A percentile compares a stretch with the other conserved stretches of the same genome.
phyloP scores from a whole-genome alignment of 2,888 invertebrate species.

The Limenitis camilla region DNA sequence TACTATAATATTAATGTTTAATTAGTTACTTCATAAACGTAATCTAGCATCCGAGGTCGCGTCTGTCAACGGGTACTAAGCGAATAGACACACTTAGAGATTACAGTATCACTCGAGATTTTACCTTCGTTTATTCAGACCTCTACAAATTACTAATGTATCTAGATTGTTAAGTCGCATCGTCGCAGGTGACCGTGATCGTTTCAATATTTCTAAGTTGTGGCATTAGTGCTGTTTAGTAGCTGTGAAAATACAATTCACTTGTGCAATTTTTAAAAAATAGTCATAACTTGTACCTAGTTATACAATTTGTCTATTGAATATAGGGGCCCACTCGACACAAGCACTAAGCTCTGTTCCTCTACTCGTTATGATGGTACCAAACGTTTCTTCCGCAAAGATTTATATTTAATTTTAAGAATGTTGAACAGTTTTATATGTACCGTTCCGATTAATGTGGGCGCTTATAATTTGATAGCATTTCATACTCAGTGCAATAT shows the following conservation, averaged over 20 bases:
- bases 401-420: slow-evolving; percentile 70
- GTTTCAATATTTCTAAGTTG: slow-evolving; percentile 46
- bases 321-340: slow-evolving; percentile 69
- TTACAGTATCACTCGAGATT: slow-evolving; percentile 74
- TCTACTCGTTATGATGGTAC: slow-evolving; percentile 51
- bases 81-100: slow-evolving; percentile 49
- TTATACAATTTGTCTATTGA: slow-evolving; percentile 70
- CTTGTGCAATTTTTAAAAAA: slow-evolving; percentile 72
- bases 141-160: slow-evolving; percentile 68
- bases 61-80: slow-evolving; percentile 52
- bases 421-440: slow-evolving; percentile 62
- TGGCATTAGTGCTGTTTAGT: slow-evolving; percentile 60
- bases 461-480: slow-evolving; percentile 75
- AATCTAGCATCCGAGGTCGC: slow-evolving; percentile 72
- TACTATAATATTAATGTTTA: slow-evolving; percentile 70
- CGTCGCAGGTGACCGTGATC: slow-evolving; percentile 52
- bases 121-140: slow-evolving; percentile 58
- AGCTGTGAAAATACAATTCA: slow-evolving; percentile 73
- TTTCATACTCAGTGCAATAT: slow-evolving; percentile 77
- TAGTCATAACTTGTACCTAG: slow-evolving; percentile 74
- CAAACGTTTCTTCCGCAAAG: slow-evolving; percentile 69
- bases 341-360: slow-evolving; percentile 58
- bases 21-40: slow-evolving; percentile 69
- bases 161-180: slow-evolving; percentile 61
- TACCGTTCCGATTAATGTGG: slow-evolving; percentile 61